A percentile compares a stretch with the other conserved stretches of the same genome.
Evolutionary conservation across 2,113 vertebrate species (phyloP).

Genomic region (Dermatemys mawii): DNA sequence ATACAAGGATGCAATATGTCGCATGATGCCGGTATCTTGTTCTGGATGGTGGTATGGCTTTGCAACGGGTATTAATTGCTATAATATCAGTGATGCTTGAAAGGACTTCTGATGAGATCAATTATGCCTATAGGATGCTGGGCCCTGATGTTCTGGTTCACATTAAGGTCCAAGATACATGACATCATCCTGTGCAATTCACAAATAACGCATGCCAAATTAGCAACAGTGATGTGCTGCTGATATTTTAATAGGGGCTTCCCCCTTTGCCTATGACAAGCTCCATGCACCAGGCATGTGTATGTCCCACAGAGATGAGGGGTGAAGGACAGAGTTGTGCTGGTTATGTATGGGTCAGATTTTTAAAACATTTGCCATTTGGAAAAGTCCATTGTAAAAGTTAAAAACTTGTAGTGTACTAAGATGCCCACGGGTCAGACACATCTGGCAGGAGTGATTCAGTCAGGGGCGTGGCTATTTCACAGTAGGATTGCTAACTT

Average conservation of each 20-base stretch:
- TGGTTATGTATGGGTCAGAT: background rate
- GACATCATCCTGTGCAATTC: background rate
- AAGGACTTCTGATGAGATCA: no score
- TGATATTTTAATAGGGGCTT: background rate
- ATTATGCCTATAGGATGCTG: background rate
- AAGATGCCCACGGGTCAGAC: background rate
- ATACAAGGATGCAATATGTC: rapidly evolving
- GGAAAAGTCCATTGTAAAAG: background rate
- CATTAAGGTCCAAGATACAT: background rate
- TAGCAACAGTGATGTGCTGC: background rate
- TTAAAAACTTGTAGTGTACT: background rate
- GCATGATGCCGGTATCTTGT: background rate
- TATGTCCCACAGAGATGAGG: background rate
- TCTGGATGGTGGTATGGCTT: background rate
- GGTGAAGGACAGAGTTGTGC: background rate
- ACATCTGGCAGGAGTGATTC: background rate
- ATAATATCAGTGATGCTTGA: background rate
- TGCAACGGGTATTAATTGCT: background rate
- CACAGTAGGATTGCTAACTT: background rate
- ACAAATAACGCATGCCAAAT: background rate
- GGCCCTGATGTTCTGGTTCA: background rate
- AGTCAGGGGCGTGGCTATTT: background rate
- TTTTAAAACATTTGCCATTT: background rate
- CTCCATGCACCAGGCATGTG: background rate
- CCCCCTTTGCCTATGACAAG: background rate